Evolutionary conservation across 2,113 vertebrate species (phyloP).

Genomic region (Oncorhynchus tshawytscha): DNA sequence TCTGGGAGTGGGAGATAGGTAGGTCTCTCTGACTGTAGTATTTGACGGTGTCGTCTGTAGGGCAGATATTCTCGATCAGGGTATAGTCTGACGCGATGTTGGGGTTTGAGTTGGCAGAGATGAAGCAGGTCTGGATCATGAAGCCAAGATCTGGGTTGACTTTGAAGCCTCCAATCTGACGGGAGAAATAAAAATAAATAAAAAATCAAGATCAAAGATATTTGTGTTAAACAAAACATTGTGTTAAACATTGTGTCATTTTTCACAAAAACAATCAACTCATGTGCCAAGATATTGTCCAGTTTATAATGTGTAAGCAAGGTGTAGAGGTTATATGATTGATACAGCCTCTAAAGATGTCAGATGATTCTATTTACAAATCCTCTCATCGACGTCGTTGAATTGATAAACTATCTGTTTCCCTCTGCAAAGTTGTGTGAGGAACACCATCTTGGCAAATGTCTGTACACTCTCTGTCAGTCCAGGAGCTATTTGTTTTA

Average conservation of each 20-base stretch:
- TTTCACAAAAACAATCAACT: too few species aligned
- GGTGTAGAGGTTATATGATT: not conserved
- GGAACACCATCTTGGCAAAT: not conserved
- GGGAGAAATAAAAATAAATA: not conserved
- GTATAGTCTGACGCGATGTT: slow-evolving; percentile 75
- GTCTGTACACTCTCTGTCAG: not conserved
- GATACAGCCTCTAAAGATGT: not conserved
- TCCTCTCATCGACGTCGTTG: not conserved
- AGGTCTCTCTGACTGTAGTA: slow-evolving; percentile 77
- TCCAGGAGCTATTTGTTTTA: slow-evolving; percentile 18
- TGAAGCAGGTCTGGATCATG: slow-evolving; percentile 86
- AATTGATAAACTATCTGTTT: not conserved
- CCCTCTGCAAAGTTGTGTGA: not conserved
- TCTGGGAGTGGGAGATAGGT: slow-evolving; percentile 67
- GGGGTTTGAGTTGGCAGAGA: slow-evolving; percentile 82
- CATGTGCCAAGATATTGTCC: not conserved
- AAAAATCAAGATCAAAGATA: slow-evolving; percentile 36
- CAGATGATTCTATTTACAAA: not conserved
- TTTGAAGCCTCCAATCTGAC: slow-evolving; percentile 83
- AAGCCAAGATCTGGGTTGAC: slow-evolving; percentile 85
- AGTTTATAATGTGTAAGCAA: not conserved
- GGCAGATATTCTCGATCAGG: slow-evolving; percentile 93
- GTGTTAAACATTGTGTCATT: too few species aligned
- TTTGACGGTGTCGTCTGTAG: slow-evolving; percentile 84
- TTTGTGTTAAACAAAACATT: not conserved